Evolutionary conservation across 2,888 invertebrate genomes (phyloP).

Genomic region (Gari tellinella): DNA sequence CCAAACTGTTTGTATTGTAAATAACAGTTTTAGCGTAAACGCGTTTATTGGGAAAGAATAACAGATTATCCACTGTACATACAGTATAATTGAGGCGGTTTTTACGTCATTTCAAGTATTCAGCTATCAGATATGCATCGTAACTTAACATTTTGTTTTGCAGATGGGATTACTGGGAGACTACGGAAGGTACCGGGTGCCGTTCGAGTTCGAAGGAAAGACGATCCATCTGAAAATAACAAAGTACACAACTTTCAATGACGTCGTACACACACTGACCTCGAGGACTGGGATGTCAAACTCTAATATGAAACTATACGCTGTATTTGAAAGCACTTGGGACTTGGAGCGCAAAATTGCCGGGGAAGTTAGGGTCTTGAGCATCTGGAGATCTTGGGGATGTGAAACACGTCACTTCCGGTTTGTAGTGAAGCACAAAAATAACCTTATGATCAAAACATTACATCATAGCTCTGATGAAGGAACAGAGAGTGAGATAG

Average conservation of each 20-base stretch:
- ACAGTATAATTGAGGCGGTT: too few species aligned
- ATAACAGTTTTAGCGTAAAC: too few species aligned
- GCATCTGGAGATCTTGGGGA: conserved; percentile 42
- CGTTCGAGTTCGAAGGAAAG: not conserved
- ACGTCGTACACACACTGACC: conserved; percentile 41
- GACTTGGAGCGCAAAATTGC: conserved; percentile 19
- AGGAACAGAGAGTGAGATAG: too few species aligned
- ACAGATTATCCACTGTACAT: too few species aligned
- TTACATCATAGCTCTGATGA: not conserved
- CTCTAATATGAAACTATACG: conserved; percentile 7
- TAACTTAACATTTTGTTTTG: too few species aligned
- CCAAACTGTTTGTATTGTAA: too few species aligned
- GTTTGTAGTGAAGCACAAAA: conserved; percentile 21
- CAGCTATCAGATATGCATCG: too few species aligned
- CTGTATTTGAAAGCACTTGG: conserved; percentile 33
- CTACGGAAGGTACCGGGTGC: too few species aligned
- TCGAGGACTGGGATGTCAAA: conserved; percentile 8
- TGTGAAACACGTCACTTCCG: conserved; percentile 29
- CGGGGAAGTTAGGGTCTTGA: conserved; percentile 22
- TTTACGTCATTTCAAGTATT: too few species aligned
- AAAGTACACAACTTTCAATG: conserved; percentile 43
- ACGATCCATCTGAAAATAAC: conserved; percentile 27
- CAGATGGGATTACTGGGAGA: too few species aligned
- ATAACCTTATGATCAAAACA: not conserved
- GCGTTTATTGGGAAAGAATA: too few species aligned